Evolutionary conservation across 1,140 invertebrate species (phyloP).

Genomic region (Heliconius eleuchia): DNA sequence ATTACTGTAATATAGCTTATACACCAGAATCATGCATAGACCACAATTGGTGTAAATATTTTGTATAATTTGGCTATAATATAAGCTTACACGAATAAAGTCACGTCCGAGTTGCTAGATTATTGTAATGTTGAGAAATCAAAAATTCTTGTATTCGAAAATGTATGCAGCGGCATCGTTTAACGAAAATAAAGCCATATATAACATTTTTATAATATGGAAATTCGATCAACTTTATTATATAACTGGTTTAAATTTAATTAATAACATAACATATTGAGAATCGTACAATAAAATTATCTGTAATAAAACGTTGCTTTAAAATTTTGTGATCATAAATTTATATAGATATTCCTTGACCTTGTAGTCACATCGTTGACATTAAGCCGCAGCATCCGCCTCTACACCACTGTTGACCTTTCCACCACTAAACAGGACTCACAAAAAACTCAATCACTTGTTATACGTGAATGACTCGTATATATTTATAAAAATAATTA

Average conservation of each 20-base stretch:
- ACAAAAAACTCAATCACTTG: neutral
- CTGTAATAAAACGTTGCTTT: neutral
- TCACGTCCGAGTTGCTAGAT: too few species aligned
- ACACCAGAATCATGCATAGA: too few species aligned
- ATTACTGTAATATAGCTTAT: too few species aligned
- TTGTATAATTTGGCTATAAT: too few species aligned
- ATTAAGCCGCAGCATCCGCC: constrained; percentile 1
- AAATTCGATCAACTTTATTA: neutral
- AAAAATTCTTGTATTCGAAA: too few species aligned
- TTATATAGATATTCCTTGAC: neutral
- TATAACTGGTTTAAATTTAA: neutral
- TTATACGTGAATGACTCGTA: neutral
- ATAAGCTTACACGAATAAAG: too few species aligned
- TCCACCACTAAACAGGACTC: neutral
- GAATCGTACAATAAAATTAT: neutral
- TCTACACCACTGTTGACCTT: neutral
- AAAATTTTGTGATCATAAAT: neutral
- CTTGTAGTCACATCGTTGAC: constrained; percentile 1
- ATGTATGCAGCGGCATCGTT: too few species aligned
- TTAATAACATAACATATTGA: neutral
- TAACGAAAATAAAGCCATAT: too few species aligned
- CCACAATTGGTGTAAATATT: too few species aligned
- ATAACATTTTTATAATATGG: neutral
- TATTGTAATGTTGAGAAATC: too few species aligned
- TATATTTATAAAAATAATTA: neutral